Base-by-base conservation (phyloP, 2,888 invertebrate genomes). In the Parnassius mnemosyne region DNA sequence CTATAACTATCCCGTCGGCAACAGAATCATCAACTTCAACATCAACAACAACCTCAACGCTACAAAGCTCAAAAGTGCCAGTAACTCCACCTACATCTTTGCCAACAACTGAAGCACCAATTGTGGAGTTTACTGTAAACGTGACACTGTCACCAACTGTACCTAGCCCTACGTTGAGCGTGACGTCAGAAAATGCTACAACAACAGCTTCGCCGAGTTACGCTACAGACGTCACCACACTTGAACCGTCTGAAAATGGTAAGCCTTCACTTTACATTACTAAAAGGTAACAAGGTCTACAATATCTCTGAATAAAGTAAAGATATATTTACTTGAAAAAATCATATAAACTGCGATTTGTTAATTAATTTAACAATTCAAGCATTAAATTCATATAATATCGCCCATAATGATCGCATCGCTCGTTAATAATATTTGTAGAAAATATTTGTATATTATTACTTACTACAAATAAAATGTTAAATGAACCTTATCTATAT, bases 81-180 rank as follows among this genome's bases (percentile, higher is more conserved):
- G 13, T 69, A n/a, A 46, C 64, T 50, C 53, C 66, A 58, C 34
- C 67, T 64, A 64, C 62, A 16, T 44, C 65, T 12, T 60, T 65
- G 55, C 47, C 59, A 54, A 66, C 71, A 53, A 70, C 74, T 43
- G 65, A 71, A 66, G 66, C 71, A 51, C 72, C 83, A 1, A 66
- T 83, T 10, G 60, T 78, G 49, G 89, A 85, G 69, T 89, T 89
- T 53, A 83, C 79, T 2, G 85, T 89, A 0, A 89, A 89, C 41
- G 85, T 89, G 2, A 89, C 89, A 0, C 58, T 88, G 47, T 72
- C 74, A 10, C 73, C 77, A 12, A 68, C 70, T 9, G 57, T 66
- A 47, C 66, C 66, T 12, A 81, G 85, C 41, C 67, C 83, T 10
- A 87, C 87, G 34, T 68, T 75, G 0, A 77, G 77, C 60, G 60